Percentiles rank a stretch among this genome's conserved stretches.
phyloP scores from a whole-genome alignment of 2,113 vertebrate species.

The Hyla sarda region DNA sequence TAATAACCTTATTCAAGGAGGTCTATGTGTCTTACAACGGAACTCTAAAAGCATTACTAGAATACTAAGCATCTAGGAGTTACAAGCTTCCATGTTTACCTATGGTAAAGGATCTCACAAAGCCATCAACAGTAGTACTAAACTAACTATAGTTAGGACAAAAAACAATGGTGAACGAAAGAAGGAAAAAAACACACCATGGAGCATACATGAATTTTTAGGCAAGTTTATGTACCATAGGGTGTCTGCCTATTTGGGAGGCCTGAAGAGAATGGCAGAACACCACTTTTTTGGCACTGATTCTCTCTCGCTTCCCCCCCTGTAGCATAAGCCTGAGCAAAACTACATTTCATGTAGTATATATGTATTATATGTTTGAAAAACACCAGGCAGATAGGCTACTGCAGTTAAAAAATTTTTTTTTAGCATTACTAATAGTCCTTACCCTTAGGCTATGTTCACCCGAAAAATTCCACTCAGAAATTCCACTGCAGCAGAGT shows the following conservation, averaged over 20 bases:
- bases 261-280: background rate
- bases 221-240: background rate
- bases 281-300: too few relatives aligned
- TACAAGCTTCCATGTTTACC: slow-evolving; percentile 12
- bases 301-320: too few relatives aligned
- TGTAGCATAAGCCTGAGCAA: too few relatives aligned
- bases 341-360: too few relatives aligned
- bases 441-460: too few relatives aligned
- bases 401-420: too few relatives aligned
- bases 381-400: too few relatives aligned
- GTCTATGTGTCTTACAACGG: background rate
- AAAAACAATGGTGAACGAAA: background rate
- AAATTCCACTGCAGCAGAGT: too few relatives aligned
- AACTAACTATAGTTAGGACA: background rate
- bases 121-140: background rate
- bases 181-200: too few relatives aligned
- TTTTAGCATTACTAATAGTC: too few relatives aligned
- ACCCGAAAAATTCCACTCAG: too few relatives aligned
- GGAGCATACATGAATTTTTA: background rate
- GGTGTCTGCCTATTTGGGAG: background rate
- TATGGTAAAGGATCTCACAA: background rate
- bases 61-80: background rate
- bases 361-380: too few relatives aligned
- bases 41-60: background rate
- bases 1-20: slow-evolving; percentile 36